Evolutionary conservation across 2,888 invertebrate genomes (phyloP), one percentile per base, ranked within the genome.

Genomic region (Patella depressa): DNA sequence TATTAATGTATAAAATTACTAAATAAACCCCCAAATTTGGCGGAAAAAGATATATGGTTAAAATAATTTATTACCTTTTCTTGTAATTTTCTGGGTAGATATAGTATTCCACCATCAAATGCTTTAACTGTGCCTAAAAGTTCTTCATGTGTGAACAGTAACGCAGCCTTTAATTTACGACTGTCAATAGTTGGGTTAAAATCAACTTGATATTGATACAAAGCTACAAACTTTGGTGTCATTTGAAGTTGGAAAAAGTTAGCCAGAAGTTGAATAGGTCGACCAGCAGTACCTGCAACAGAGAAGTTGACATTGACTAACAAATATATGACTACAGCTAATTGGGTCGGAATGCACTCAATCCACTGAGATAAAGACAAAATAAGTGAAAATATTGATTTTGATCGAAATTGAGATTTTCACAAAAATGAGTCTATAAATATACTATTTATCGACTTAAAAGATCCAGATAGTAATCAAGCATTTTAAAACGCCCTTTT

Each of bases 31-130:
- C 1, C 3, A 24, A 34, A n/a, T 2, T 19, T 5, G 57, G 5
- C 5, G 4, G 7, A 34, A 34, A 34, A 34, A 34, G 4, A 34
- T 34, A 34, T 34, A 34, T 4, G 34, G 34, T 34, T 34, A 34
- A n/a, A n/a, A 34, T 34, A 45, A 45, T 17, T 29, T 14, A 82
- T 79, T 75, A 88, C 89, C 73, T 85, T 84, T 53, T 89, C 76
- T 9, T 83, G 83, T 3, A 91, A 82, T 69, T 86, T 85, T 5
- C 79, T 81, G 0, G 89, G 86, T 34, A 90, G 78, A 79, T 87
- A 91, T 5, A 91, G 81, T 5, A 87, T 84, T 82, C 85, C 88
- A 15, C 91, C 91, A 86, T 91, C 91, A 84, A 91, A 91, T 2
- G 88, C 89, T 17, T 82, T 81, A 0, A 85, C 86, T 45, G 77